phyloP scores from a whole-genome alignment of 2,888 invertebrate genomes.

The Habroteleia sp. region DNA sequence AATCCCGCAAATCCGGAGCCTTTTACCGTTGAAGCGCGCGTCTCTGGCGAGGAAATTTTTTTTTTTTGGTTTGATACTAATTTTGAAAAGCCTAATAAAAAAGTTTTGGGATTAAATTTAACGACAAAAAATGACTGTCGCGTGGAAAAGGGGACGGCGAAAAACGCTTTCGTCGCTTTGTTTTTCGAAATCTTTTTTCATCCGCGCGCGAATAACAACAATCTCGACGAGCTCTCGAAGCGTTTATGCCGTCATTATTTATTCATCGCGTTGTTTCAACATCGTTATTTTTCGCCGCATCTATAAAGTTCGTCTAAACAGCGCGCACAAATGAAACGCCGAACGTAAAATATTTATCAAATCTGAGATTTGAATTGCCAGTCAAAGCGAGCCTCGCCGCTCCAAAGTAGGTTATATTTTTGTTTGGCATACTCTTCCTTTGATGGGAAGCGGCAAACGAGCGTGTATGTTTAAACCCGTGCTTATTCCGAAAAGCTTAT shows the following conservation, averaged over 20 bases:
- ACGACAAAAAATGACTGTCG: too few relatives aligned
- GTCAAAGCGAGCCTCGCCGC: slow-evolving; percentile 26
- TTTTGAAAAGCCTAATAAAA: too few relatives aligned
- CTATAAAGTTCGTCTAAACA: slow-evolving; percentile 33
- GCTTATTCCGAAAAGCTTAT: slow-evolving; percentile 6
- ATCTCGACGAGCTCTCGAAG: background rate
- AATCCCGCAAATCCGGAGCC: too few relatives aligned
- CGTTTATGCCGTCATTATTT: slow-evolving; percentile 36
- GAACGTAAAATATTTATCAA: slow-evolving; percentile 42
- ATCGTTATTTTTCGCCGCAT: slow-evolving; percentile 47
- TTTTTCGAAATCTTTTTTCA: slow-evolving; percentile 11
- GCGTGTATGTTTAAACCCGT: slow-evolving; percentile 9
- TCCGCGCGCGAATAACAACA: background rate
- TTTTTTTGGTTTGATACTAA: too few relatives aligned
- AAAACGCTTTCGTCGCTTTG: too few relatives aligned
- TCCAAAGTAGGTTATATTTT: slow-evolving; percentile 44
- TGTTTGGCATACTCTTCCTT: slow-evolving; percentile 42
- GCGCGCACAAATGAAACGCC: slow-evolving; percentile 37
- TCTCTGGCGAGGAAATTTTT: too few relatives aligned
- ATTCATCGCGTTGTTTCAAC: slow-evolving; percentile 34
- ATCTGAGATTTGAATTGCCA: slow-evolving; percentile 38
- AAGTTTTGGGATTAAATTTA: too few relatives aligned
- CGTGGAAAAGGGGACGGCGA: too few relatives aligned
- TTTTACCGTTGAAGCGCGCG: too few relatives aligned
- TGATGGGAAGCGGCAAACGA: slow-evolving; percentile 24